Base-by-base conservation (phyloP, 1,140 invertebrate genomes). In the Helicoverpa zea region DNA sequence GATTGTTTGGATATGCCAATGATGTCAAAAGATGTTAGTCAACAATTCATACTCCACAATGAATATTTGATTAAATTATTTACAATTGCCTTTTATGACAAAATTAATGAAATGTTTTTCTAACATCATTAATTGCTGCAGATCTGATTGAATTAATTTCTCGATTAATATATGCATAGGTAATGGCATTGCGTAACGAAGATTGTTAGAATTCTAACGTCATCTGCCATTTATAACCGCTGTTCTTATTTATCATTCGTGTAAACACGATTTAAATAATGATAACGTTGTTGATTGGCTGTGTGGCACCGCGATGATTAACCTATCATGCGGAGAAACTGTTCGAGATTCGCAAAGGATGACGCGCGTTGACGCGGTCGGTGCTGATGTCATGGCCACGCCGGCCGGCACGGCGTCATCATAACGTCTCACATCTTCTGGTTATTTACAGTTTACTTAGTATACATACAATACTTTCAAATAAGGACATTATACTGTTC, bases 361-460 rank as follows among this genome's bases (percentile, higher is more conserved):
- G 93, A 94, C 92, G 93, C 86, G 86, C 12, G 49, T 52, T 92
- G 91, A 94, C 92, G 91, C 89, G 84, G 79, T 74, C 73, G 51
- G 51, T 80, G 87, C 77, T 93, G 93, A 94, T 92, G 92, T 94
- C 92, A 94, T 89, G 84, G 86, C 80, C 86, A 81, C 84, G 86
- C 85, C 83, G 83, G 81, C 79, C 82, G 81, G 73, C 83, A 72
- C 70, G 64, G 83, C 89, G 88, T 91, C 90, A 91, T 85, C 83
- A 78, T 14, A 74, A 68, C 66, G 81, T 81, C 79, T 78, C 61
- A 66, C 58, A 68, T 29, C 35, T 58, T 59, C 52, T 70, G 23
- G 51, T 58, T 64, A 70, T 78, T 78, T 54, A 68, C 51, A 56
- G 52, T 51, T 43, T 43, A 43, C 5, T 43, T 43, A 43, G 35